Base-by-base conservation (phyloP, 2,888 invertebrate species). In the Salpingus planirostris region DNA sequence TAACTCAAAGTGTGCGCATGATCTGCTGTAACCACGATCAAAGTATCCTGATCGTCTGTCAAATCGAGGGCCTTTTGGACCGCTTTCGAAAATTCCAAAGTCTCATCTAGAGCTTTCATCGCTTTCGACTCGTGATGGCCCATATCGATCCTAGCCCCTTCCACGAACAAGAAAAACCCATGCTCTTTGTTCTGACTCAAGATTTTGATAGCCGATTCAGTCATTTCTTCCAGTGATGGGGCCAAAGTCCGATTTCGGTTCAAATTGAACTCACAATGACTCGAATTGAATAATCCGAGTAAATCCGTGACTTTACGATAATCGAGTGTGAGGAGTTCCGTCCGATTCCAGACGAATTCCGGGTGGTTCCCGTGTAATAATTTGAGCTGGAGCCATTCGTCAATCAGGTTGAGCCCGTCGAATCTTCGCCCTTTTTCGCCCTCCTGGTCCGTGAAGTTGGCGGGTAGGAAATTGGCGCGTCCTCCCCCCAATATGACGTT, bases 171-270 rank as follows among this genome's bases (percentile, higher is more conserved):
- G 48, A 86, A 80, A 56, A 70, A 89, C 1, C 89, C 89, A n/a
- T n/a, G n/a, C 6, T 80, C 69, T 64, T 57, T 41, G 13, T 33
- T 42, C 42, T 69, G 72, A 1, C 71, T 68, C 29, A 91, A 62
- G n/a, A 85, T 65, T 47, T 79, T 68, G 31, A 91, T 79, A 0
- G 90, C 88, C 28, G 73, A 75, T 46, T 71, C 69, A 0, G 84
- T 82, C 88, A 91, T 87, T 55, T 89, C 85, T 36, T 72, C 72
- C n/a, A 91, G 58, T 0, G 79, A 74, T 0, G 90, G 90, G 38
- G 77, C 74, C 10, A 60, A 63, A n/a, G 53, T 48, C 0, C 56
- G 49, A 34, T 67, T 60, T 2, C 76, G 71, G 45, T 80, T 75
- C 36, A 81, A 52, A 42, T 83, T 79, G 56, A 79, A 88, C 2